Evolutionary conservation across 2,888 invertebrate species (phyloP).

Genomic region (Latheticus oryzae): DNA sequence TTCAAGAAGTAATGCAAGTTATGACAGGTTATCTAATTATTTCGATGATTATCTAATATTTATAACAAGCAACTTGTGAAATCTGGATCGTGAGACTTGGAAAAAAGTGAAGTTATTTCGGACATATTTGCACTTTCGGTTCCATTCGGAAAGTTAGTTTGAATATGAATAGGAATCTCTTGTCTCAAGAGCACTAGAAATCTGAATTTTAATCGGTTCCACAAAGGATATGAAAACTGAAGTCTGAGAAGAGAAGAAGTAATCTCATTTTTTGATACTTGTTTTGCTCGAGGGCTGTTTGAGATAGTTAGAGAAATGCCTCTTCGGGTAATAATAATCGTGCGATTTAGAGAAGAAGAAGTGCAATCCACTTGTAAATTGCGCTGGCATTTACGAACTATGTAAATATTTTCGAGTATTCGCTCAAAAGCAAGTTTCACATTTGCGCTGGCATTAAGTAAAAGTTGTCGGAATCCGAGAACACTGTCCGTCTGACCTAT

Average conservation of each 20-base stretch:
- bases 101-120: conserved; percentile 1
- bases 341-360: conserved; percentile 7
- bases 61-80: conserved; percentile 17
- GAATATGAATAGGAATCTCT: conserved; percentile 29
- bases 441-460: conserved; percentile 32
- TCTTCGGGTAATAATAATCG: conserved; percentile 9
- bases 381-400: conserved; percentile 25
- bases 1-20: not conserved
- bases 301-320: too few relatives aligned
- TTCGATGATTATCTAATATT: conserved; percentile 28
- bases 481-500: conserved; percentile 30
- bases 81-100: conserved; percentile 26
- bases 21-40: conserved; percentile 3
- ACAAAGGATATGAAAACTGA: conserved; percentile 12
- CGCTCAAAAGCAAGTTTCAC: conserved; percentile 19
- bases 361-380: conserved; percentile 18
- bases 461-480: conserved; percentile 27
- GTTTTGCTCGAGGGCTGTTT: too few relatives aligned
- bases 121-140: conserved; percentile 22
- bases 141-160: conserved; percentile 10
- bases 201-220: conserved; percentile 30
- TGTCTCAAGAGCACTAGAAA: conserved; percentile 22
- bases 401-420: conserved; percentile 14
- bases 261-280: conserved; percentile 20
- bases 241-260: conserved; percentile 1